Evolutionary conservation across 2,888 invertebrate genomes (phyloP).

Genomic region (Dioctria rufipes): DNA sequence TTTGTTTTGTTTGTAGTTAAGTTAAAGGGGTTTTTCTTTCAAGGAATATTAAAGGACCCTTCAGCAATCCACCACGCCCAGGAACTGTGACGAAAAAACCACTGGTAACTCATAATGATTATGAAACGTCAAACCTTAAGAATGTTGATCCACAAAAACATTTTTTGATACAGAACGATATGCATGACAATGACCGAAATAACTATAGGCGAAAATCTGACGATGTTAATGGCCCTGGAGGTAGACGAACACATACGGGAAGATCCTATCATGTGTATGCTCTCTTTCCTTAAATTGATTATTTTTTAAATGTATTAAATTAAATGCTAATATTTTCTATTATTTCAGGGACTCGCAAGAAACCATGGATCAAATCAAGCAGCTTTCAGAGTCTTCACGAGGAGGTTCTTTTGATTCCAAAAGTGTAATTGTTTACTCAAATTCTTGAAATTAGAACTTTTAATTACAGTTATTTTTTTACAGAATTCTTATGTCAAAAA

Average conservation of each 20-base stretch:
- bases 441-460: not conserved
- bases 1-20: too few relatives aligned
- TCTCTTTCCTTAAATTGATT: not conserved
- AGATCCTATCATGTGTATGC: constrained; percentile 54
- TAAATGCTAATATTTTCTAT: not conserved
- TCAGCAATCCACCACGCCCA: constrained; percentile 53
- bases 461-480: not conserved
- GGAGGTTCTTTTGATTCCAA: constrained; percentile 49
- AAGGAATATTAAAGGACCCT: constrained; percentile 56
- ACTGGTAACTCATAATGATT: constrained; percentile 54
- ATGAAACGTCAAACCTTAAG: constrained; percentile 55
- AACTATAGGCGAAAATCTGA: constrained; percentile 4
- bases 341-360: constrained; percentile 52
- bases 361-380: constrained; percentile 37
- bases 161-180: constrained; percentile 53
- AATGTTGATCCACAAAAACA: constrained; percentile 53
- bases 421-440: constrained; percentile 33
- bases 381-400: constrained; percentile 35
- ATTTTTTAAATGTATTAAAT: not conserved
- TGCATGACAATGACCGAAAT: constrained; percentile 55
- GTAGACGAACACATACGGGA: constrained; percentile 47
- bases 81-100: constrained; percentile 32
- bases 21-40: not conserved
- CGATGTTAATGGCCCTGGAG: not conserved
- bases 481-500: constrained; percentile 33